These are phyloP conservation scores for Ennomos quercinarius DNA, from an alignment of 2,888 invertebrate genomes.

Conservation along the genomic window DNA sequence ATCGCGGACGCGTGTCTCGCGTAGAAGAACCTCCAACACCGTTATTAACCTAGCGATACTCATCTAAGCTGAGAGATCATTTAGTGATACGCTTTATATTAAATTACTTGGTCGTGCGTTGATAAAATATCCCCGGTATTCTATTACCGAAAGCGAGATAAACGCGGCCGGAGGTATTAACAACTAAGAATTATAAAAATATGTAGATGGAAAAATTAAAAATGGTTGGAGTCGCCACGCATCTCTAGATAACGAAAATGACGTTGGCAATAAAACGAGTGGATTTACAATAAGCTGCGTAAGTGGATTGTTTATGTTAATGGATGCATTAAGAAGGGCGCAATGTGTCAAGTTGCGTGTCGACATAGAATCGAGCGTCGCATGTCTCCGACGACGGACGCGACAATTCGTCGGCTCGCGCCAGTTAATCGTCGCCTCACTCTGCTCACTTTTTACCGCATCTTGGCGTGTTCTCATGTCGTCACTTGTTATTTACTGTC, in stretches of 20 bases:
- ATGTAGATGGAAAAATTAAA: constrained; percentile 34
- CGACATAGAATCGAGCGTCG: constrained; percentile 63
- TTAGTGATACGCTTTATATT: constrained; percentile 85
- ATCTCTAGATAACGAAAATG: constrained; percentile 31
- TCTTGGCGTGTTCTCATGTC: constrained; percentile 46
- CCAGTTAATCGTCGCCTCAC: constrained; percentile 62
- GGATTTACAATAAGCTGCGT: constrained; percentile 46
- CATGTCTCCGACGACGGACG: constrained; percentile 45
- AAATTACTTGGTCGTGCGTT: constrained; percentile 85
- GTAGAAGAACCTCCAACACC: constrained; percentile 79
- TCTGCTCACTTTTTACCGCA: constrained; percentile 58
- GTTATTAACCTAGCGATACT: constrained; percentile 82
- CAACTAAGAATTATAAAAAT: constrained; percentile 51
- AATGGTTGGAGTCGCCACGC: constrained; percentile 26
- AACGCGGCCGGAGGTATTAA: constrained; percentile 74
- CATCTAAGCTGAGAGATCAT: constrained; percentile 80
- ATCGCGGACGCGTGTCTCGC: constrained; percentile 81
- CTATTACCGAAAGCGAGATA: constrained; percentile 83
- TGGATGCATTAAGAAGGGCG: constrained; percentile 64
- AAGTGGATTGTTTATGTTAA: constrained; percentile 62
- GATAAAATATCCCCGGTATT: constrained; percentile 83
- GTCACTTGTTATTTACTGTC: constrained; percentile 62
- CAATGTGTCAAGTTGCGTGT: constrained; percentile 77
- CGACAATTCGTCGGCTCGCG: constrained; percentile 45
- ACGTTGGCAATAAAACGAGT: constrained; percentile 41